phyloP scores from a whole-genome alignment of 2,797 vertebrate species.

The Pachyuromys duprasi region DNA sequence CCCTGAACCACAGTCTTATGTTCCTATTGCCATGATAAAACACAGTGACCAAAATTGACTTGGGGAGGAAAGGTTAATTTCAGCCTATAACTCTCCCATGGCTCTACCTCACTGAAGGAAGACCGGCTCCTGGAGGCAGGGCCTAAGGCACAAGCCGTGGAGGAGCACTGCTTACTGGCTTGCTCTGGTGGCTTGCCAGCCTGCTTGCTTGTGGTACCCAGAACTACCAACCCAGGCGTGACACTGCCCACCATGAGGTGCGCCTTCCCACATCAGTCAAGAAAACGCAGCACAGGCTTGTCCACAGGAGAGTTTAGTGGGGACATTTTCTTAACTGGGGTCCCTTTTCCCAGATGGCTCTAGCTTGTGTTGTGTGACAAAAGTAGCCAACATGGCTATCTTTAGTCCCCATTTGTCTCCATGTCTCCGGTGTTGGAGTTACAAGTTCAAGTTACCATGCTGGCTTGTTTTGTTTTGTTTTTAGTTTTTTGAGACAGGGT shows the following conservation, averaged over 20 bases:
- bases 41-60: neutral
- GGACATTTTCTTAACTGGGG: neutral
- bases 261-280: no score
- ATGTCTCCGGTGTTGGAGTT: neutral
- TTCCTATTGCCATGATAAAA: neutral
- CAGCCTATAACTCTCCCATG: neutral
- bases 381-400: neutral
- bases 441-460: neutral
- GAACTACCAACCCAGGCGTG: neutral
- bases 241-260: neutral
- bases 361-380: neutral
- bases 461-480: neutral
- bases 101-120: neutral
- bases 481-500: neutral
- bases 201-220: neutral
- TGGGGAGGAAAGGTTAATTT: neutral
- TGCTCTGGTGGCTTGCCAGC: neutral
- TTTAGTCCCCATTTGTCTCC: neutral
- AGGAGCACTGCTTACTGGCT: neutral
- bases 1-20: neutral
- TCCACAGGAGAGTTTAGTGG: neutral
- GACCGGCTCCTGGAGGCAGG: neutral
- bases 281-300: neutral
- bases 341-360: neutral
- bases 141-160: neutral